A percentile compares a stretch with the other conserved stretches of the same genome.
These are phyloP conservation scores for Hypomecis atomaria DNA, from an alignment of 2,888 invertebrate genomes.

Conservation along the genomic window DNA sequence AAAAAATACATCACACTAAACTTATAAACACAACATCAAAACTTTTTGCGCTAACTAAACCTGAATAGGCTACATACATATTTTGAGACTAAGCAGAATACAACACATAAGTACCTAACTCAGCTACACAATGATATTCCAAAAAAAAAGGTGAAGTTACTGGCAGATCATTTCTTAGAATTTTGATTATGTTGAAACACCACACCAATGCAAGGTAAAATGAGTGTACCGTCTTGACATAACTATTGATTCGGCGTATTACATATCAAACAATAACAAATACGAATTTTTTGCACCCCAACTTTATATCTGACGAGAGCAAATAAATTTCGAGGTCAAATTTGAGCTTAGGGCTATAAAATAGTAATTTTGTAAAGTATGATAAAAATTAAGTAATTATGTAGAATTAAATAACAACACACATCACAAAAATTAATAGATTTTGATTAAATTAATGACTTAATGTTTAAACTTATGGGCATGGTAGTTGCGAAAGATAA, in stretches of 20 bases:
- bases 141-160: neutral
- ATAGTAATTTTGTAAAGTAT: neutral
- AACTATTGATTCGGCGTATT: neutral
- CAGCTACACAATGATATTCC: no score
- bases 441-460: no score
- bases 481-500: neutral
- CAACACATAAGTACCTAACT: no score
- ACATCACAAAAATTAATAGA: neutral
- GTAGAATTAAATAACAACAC: neutral
- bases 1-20: neutral
- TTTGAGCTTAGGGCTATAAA: neutral
- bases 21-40: neutral
- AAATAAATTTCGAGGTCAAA: neutral
- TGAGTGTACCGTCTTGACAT: neutral
- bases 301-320: neutral
- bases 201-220: neutral
- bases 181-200: slow-evolving; percentile 1
- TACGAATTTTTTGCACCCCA: neutral
- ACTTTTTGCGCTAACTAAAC: no score
- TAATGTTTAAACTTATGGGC: neutral
- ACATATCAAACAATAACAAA: neutral
- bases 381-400: neutral
- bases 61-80: no score
- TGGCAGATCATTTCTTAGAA: neutral
- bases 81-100: no score